phyloP scores from a whole-genome alignment of 2,888 invertebrate species.

The Netelia melanura region DNA sequence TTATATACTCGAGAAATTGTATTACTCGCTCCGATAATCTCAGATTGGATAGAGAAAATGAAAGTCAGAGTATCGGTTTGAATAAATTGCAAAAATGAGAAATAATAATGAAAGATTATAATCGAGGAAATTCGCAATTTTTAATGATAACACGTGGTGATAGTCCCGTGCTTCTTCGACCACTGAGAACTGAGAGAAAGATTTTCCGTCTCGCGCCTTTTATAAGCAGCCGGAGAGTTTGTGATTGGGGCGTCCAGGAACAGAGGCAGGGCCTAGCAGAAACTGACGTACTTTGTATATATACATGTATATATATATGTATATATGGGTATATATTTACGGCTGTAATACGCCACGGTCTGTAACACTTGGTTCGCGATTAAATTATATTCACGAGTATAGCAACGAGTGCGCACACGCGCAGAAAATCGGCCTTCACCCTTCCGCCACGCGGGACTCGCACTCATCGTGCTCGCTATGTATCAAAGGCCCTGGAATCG shows the following conservation, averaged over 20 bases:
- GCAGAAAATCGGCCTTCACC: conserved; percentile 65
- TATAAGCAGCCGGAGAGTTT: conserved; percentile 76
- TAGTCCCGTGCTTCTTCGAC: conserved; percentile 60
- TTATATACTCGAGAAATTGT: too few species aligned
- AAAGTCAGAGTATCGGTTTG: background rate
- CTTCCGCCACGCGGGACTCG: conserved; percentile 44
- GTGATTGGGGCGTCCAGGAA: conserved; percentile 57
- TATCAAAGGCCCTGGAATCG: conserved; percentile 55
- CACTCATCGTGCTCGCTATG: conserved; percentile 38
- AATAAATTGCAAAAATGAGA: background rate
- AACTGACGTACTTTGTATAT: conserved; percentile 36
- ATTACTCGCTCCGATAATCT: too few species aligned
- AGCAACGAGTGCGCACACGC: conserved; percentile 48
- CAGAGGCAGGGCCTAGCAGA: conserved; percentile 57
- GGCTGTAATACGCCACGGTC: conserved; percentile 45
- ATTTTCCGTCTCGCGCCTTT: conserved; percentile 77
- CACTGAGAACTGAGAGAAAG: conserved; percentile 77
- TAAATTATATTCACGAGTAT: conserved; percentile 57
- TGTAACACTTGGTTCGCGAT: conserved; percentile 55
- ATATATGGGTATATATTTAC: conserved; percentile 32
- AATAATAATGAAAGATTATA: background rate
- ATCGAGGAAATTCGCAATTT: conserved; percentile 7
- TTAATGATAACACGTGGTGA: background rate
- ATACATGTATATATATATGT: conserved; percentile 36
- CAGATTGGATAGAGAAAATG: background rate